A percentile compares a stretch with the other conserved stretches of the same genome.
phyloP scores from a whole-genome alignment of 2,113 vertebrate genomes.

The Pollachius pollachius region DNA sequence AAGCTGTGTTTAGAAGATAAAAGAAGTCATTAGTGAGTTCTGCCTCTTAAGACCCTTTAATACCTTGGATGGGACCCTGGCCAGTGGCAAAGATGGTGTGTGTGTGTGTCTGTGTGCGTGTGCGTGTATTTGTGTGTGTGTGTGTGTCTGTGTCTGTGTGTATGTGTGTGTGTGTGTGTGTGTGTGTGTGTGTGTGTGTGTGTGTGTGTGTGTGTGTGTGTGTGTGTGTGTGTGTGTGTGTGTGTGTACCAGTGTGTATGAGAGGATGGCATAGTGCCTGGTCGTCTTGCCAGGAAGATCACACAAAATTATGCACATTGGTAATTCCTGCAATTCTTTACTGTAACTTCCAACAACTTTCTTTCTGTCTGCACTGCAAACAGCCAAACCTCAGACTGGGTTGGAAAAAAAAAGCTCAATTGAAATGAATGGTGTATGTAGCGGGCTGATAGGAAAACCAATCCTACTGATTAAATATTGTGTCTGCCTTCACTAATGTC shows the following conservation, averaged over 20 bases:
- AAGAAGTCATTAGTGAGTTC: constrained; percentile 69
- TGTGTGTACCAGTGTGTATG: background rate
- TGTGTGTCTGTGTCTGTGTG: background rate
- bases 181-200: constrained; percentile 7
- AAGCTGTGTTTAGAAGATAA: constrained; percentile 68
- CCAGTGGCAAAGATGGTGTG: constrained; percentile 49
- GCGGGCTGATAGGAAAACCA: constrained; percentile 41
- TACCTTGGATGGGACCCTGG: constrained; percentile 62
- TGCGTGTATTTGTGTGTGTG: background rate
- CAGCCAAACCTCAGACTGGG: background rate
- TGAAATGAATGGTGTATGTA: constrained; percentile 50
- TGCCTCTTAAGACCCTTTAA: constrained; percentile 66
- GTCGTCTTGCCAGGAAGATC: constrained; percentile 24
- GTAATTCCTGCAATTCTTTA: constrained; percentile 29
- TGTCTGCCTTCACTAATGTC: constrained; percentile 38
- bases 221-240: constrained; percentile 1
- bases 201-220: background rate
- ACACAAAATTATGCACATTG: constrained; percentile 38
- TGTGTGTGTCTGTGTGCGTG: constrained; percentile 19
- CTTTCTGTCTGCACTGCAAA: constrained; percentile 34
- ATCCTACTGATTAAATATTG: constrained; percentile 40
- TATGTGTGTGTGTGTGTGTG: constrained; percentile 17
- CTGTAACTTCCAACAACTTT: constrained; percentile 44
- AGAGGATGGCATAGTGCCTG: constrained; percentile 17
- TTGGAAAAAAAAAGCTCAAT: constrained; percentile 32